Evolutionary conservation across 53 echinoderm and acorn worm genomes (phyloP).

Genomic region (Antedon mediterranea): DNA sequence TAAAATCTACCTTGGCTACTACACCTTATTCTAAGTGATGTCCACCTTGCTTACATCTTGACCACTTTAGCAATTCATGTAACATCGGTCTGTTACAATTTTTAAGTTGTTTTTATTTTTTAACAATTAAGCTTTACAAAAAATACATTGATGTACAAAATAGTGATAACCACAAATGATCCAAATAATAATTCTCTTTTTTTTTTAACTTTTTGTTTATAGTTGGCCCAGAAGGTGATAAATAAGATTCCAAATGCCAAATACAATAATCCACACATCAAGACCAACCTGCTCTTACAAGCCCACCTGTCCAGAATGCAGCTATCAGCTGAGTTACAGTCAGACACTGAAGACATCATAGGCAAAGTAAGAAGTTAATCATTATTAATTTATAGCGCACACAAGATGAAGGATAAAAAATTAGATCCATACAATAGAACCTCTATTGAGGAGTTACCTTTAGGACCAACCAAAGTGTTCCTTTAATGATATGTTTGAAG

Average conservation of each 20-base stretch:
- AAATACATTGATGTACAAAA: neutral
- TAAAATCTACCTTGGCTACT: no score
- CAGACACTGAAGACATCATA: slow-evolving; percentile 91
- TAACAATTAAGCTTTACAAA: no score
- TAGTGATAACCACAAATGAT: neutral
- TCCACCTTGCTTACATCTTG: no score
- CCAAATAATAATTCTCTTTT: neutral
- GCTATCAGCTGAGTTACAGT: slow-evolving; percentile 86
- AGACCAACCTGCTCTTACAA: slow-evolving; percentile 88
- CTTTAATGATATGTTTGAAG: no score
- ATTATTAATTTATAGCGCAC: neutral
- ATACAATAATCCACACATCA: slow-evolving; percentile 94
- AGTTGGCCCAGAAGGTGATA: slow-evolving; percentile 58
- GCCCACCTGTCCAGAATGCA: slow-evolving; percentile 91
- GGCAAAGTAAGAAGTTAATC: slow-evolving; percentile 43
- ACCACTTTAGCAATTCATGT: no score
- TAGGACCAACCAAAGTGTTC: no score
- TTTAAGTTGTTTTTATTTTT: no score
- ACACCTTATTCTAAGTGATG: no score
- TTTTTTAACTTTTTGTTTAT: neutral
- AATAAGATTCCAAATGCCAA: slow-evolving; percentile 95
- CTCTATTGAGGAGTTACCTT: no score
- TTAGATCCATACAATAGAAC: no score
- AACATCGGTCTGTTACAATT: no score
- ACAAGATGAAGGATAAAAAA: no score